Percentiles rank a stretch among this genome's conserved stretches.
Evolutionary conservation across 2,113 vertebrate species (phyloP).

Genomic region (Pelmatolapia mariae): DNA sequence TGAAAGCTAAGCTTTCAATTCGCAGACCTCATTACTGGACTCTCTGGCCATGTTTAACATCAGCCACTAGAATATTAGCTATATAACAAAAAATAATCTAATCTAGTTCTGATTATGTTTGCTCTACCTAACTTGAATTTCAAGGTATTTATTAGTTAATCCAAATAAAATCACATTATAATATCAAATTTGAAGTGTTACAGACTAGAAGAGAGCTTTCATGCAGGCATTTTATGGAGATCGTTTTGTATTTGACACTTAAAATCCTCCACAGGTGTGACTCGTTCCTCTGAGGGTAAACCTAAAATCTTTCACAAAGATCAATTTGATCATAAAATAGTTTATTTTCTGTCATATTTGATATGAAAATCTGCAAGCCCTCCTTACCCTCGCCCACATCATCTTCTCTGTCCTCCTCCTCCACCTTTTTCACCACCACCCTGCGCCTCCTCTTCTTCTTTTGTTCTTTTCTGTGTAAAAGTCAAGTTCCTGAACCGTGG

Average conservation of each 20-base stretch:
- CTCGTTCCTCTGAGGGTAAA: neutral
- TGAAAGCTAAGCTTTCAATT: neutral
- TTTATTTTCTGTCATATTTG: neutral
- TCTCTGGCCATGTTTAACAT: neutral
- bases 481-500: slow-evolving; percentile 70
- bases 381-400: neutral
- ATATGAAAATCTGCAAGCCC: neutral
- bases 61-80: neutral
- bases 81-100: neutral
- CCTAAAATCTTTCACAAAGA: neutral
- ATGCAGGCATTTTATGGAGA: neutral
- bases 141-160: neutral
- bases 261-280: neutral
- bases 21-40: neutral
- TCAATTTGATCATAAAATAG: neutral
- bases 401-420: neutral
- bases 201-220: neutral
- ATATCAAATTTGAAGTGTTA: neutral
- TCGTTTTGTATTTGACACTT: neutral
- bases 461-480: slow-evolving; percentile 51
- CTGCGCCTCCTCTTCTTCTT: neutral
- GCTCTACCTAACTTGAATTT: neutral
- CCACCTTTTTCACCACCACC: neutral
- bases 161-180: neutral
- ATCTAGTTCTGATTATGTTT: neutral